Conservation (phyloP, 1,140 invertebrate genomes). For the Neodiprion lecontei region DNA sequence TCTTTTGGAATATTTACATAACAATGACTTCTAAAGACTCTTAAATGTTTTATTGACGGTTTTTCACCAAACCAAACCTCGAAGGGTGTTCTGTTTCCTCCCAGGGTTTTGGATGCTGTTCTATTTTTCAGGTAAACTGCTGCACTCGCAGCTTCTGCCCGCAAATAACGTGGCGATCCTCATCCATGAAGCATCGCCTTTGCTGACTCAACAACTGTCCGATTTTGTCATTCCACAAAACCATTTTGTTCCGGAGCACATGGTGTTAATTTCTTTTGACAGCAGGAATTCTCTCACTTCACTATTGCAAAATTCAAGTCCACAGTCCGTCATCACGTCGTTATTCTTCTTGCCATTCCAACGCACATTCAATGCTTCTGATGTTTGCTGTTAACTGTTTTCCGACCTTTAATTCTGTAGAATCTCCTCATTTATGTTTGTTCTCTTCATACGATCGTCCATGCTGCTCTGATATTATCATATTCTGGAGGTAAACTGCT, state of each 20-base stretch:
- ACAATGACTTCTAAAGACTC: conserved; percentile 41
- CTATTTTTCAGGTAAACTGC: conserved; percentile 39
- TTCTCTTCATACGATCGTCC: conserved; percentile 19
- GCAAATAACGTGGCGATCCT: conserved; percentile 32
- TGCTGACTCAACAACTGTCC: too few relatives aligned
- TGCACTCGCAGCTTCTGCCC: conserved; percentile 56
- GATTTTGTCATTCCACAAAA: too few relatives aligned
- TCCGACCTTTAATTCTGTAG: not conserved
- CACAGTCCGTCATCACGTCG: conserved; percentile 35
- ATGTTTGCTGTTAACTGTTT: conserved; percentile 18
- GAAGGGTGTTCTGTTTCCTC: conserved; percentile 18
- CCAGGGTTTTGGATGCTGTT: conserved; percentile 4
- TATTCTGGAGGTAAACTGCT: conserved; percentile 23
- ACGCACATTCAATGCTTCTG: conserved; percentile 10
- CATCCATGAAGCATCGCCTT: too few relatives aligned
- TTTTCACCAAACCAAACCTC: conserved; percentile 40
- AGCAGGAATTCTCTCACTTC: conserved; percentile 31
- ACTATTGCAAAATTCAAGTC: conserved; percentile 33
- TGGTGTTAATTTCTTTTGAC: conserved; percentile 30
- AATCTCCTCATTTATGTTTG: conserved; percentile 25
- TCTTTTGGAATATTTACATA: conserved; percentile 33
- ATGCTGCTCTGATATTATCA: conserved; percentile 27
- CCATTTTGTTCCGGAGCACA: too few relatives aligned
- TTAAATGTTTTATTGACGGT: conserved; percentile 41
- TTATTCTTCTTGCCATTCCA: conserved; percentile 30